Percentiles rank a stretch among this genome's conserved stretches.
Conservation (phyloP, 2,797 vertebrate genomes). For the Nasua narica region DNA sequence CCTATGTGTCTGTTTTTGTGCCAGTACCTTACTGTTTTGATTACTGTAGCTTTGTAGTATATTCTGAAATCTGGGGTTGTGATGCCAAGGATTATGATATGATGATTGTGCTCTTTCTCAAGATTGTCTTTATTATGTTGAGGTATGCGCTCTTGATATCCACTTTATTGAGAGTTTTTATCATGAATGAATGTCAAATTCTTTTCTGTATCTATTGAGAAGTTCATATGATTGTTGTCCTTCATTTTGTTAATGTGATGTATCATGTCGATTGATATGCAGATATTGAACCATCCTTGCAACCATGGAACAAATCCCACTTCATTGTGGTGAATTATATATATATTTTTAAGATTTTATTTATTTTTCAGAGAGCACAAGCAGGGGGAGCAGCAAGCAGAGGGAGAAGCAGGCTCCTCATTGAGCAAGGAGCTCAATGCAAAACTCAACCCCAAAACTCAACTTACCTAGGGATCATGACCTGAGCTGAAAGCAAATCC, state of each 20-base stretch:
- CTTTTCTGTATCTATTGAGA: not conserved
- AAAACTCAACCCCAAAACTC: too few species aligned
- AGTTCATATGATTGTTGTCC: not conserved
- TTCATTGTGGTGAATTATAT: not conserved
- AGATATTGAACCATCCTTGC: not conserved
- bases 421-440: too few species aligned
- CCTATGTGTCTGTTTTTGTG: not conserved
- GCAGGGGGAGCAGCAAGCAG: too few species aligned
- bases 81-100: not conserved
- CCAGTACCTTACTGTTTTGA: not conserved
- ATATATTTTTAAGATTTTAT: too few species aligned
- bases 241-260: not conserved
- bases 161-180: not conserved
- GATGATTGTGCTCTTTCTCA: not conserved
- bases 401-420: too few species aligned
- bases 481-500: too few species aligned
- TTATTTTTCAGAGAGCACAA: too few species aligned
- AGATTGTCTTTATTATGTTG: not conserved
- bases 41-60: not conserved
- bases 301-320: not conserved
- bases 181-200: not conserved
- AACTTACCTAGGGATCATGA: too few species aligned
- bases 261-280: not conserved
- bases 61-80: not conserved
- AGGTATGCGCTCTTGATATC: not conserved